Conservation (phyloP, 2,797 vertebrate genomes). For the Scolopax bukidnonensis region DNA sequence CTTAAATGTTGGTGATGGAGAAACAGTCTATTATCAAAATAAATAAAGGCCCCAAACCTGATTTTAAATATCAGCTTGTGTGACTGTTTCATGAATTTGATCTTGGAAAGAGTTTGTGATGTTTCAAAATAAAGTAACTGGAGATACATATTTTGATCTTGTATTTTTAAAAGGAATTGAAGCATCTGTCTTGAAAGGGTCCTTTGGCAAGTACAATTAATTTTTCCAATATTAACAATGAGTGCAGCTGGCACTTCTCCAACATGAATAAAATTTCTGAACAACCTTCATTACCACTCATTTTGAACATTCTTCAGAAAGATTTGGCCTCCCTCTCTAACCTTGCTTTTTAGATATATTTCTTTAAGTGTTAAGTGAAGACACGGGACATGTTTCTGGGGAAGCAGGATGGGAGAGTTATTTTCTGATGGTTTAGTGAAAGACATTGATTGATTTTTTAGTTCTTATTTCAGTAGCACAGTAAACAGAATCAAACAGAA, state of each 20-base stretch:
- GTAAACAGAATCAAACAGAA: not conserved
- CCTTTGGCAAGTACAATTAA: slow-evolving; percentile 14
- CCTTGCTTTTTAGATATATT: not conserved
- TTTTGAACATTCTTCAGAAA: slow-evolving; percentile 42
- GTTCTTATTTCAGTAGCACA: not conserved
- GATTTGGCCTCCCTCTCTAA: slow-evolving; percentile 1
- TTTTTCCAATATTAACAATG: slow-evolving; percentile 35
- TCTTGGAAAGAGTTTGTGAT: not conserved
- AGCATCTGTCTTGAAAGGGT: slow-evolving; percentile 36
- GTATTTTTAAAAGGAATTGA: not conserved
- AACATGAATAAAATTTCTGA: slow-evolving; percentile 9
- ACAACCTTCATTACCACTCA: not conserved
- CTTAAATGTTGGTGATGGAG: not conserved
- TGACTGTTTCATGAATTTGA: not conserved
- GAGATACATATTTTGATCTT: slow-evolving; percentile 7
- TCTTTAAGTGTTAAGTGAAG: slow-evolving; percentile 21
- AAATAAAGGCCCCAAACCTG: not conserved
- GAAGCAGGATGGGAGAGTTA: not conserved
- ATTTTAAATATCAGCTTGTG: not conserved
- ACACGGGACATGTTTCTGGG: not conserved
- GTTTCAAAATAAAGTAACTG: slow-evolving; percentile 20
- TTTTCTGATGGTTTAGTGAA: slow-evolving; percentile 1
- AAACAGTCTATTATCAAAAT: not conserved
- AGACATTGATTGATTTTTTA: not conserved
- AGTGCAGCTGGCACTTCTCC: slow-evolving; percentile 15